A percentile compares a stretch with the other conserved stretches of the same genome.
These are phyloP conservation scores for Drosophila anomelani DNA, from an alignment of 2,888 invertebrate genomes.

Conservation along the genomic window DNA sequence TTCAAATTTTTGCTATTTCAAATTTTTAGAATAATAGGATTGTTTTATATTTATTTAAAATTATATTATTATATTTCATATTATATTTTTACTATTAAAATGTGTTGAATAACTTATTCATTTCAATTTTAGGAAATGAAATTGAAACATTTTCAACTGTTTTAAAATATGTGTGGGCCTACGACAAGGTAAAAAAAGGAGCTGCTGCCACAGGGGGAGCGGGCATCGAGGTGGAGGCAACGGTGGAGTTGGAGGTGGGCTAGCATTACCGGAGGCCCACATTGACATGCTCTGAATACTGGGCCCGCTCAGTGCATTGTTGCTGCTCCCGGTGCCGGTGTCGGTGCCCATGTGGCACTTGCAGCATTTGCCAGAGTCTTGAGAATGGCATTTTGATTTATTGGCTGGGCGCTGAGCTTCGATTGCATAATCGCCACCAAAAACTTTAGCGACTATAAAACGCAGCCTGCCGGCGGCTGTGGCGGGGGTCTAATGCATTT, in stretches of 20 bases:
- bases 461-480: conserved; percentile 52
- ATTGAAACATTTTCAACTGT: background rate
- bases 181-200: conserved; percentile 29
- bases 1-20: background rate
- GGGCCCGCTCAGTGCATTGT: conserved; percentile 48
- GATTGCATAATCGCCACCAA: conserved; percentile 67
- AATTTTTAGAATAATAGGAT: no score
- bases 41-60: background rate
- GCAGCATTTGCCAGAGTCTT: conserved; percentile 67
- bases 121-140: background rate
- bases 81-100: no score
- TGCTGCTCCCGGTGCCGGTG: conserved; percentile 33
- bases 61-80: background rate
- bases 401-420: conserved; percentile 69
- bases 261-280: conserved; percentile 77
- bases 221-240: background rate
- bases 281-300: conserved; percentile 80
- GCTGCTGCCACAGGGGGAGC: background rate
- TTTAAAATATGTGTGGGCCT: conserved; percentile 32
- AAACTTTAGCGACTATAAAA: conserved; percentile 59
- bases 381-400: conserved; percentile 79
- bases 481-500: conserved; percentile 57
- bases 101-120: no score
- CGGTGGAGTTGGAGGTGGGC: conserved; percentile 30
- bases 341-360: conserved; percentile 57